Evolutionary conservation across 2,888 invertebrate genomes (phyloP).

Genomic region (Bugulina stolonifera): DNA sequence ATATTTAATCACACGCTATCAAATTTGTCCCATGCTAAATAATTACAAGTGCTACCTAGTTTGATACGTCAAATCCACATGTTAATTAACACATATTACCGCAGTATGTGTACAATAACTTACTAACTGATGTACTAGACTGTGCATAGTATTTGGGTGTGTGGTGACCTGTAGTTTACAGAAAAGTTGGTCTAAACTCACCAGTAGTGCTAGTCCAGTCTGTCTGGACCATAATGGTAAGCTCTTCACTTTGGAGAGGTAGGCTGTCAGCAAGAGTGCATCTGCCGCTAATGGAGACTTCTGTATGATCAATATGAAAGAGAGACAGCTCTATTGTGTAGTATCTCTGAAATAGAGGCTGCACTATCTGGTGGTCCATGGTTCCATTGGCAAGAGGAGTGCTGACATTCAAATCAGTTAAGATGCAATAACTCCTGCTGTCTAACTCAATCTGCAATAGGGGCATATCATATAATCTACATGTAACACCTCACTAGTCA

Average conservation of each 20-base stretch:
- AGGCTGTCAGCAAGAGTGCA: neutral
- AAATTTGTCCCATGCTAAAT: too few species aligned
- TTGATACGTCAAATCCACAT: too few species aligned
- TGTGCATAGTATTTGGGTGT: too few species aligned
- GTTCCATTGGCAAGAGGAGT: neutral
- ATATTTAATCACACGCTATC: too few species aligned
- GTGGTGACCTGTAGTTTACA: too few species aligned
- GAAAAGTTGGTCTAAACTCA: neutral
- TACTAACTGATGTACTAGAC: too few species aligned
- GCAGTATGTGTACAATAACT: too few species aligned
- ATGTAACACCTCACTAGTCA: too few species aligned
- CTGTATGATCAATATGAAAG: neutral
- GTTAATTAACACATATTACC: too few species aligned
- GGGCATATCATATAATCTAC: too few species aligned
- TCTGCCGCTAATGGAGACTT: neutral
- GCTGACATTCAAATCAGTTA: neutral
- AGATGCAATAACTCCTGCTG: neutral
- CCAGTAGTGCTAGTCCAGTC: neutral
- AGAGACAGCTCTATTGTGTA: neutral
- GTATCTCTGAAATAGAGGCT: neutral
- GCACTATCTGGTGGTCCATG: neutral
- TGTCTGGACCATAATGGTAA: neutral
- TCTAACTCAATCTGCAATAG: neutral
- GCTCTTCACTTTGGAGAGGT: neutral
- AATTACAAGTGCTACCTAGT: too few species aligned